These are phyloP conservation scores for Synanthedon vespiformis DNA, from an alignment of 2,888 invertebrate species.

Conservation along the genomic window DNA sequence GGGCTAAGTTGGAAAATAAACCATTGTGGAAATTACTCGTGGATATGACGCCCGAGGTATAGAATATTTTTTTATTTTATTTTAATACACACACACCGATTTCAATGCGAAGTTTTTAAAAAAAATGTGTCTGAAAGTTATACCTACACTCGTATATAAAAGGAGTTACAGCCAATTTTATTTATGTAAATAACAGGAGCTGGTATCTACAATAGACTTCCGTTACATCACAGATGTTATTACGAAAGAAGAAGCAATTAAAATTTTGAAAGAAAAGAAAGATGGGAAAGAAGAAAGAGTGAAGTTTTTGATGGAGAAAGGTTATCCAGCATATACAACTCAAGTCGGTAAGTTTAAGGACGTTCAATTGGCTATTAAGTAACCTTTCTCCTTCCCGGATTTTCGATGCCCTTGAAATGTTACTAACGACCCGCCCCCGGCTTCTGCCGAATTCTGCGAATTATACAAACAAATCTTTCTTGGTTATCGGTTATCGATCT, in stretches of 20 bases:
- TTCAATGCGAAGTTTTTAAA: too few species aligned
- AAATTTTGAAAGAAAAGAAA: slow-evolving; percentile 72
- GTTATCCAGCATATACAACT: slow-evolving; percentile 90
- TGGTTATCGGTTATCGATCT: too few species aligned
- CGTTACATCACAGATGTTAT: slow-evolving; percentile 85
- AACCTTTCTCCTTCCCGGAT: too few species aligned
- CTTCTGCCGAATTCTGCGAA: too few species aligned
- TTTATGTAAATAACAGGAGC: too few species aligned
- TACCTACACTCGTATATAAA: too few species aligned
- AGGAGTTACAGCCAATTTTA: too few species aligned
- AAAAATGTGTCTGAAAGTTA: too few species aligned
- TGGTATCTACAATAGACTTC: slow-evolving; percentile 90
- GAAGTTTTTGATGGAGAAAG: slow-evolving; percentile 70
- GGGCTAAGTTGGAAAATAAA: slow-evolving; percentile 86
- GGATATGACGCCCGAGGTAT: slow-evolving; percentile 84
- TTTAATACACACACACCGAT: background rate
- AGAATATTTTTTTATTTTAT: background rate
- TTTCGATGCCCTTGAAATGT: too few species aligned
- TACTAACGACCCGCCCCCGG: background rate
- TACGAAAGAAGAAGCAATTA: slow-evolving; percentile 84
- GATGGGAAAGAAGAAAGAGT: slow-evolving; percentile 74
- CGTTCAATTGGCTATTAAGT: too few species aligned
- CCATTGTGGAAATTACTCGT: slow-evolving; percentile 88
- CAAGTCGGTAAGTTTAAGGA: slow-evolving; percentile 73
- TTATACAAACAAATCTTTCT: too few species aligned